These are phyloP conservation scores for Hoplias malabaricus DNA, from an alignment of 2,113 vertebrate species.

Conservation along the genomic window DNA sequence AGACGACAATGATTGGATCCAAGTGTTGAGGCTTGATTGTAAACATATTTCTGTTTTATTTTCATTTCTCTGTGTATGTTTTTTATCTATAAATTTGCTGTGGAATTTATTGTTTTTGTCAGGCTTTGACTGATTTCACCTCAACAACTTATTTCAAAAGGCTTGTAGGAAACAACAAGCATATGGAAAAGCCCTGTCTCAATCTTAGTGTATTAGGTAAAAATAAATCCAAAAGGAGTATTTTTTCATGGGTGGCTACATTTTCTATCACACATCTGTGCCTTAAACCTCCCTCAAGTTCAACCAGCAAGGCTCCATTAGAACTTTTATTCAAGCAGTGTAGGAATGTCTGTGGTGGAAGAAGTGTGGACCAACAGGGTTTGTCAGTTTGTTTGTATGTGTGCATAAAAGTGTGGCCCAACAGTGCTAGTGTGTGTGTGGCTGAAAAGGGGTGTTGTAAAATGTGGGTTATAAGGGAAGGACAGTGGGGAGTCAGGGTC, in stretches of 20 bases:
- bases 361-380: not conserved
- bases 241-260: too few relatives aligned
- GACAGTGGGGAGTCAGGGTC: conserved; percentile 57
- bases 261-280: too few relatives aligned
- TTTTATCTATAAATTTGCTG: not conserved
- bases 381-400: not conserved
- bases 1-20: conserved; percentile 11
- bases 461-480: conserved; percentile 66
- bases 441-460: conserved; percentile 57
- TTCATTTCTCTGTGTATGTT: not conserved
- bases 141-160: not conserved
- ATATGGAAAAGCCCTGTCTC: too few relatives aligned
- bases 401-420: conserved; percentile 40
- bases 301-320: not conserved
- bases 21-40: not conserved
- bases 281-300: not conserved
- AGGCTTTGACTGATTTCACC: not conserved
- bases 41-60: conserved; percentile 1
- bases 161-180: not conserved
- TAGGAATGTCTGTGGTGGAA: conserved; percentile 29
- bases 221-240: not conserved
- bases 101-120: not conserved
- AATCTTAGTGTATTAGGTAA: too few relatives aligned
- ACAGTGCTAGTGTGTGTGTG: conserved; percentile 34
- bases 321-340: not conserved